These are phyloP conservation scores for Pteria penguin DNA, from an alignment of 2,888 invertebrate genomes.

Conservation along the genomic window DNA sequence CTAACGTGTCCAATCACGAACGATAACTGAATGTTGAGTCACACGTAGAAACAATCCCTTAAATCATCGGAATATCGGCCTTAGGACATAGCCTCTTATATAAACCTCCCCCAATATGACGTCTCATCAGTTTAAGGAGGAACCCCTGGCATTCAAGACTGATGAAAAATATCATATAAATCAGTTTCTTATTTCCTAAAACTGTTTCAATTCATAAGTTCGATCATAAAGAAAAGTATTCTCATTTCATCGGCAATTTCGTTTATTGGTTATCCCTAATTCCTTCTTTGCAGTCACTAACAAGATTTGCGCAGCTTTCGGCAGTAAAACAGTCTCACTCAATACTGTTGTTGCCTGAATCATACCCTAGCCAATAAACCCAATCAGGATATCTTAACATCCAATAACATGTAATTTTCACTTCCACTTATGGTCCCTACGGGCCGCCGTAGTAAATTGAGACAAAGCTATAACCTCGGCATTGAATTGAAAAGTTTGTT, in stretches of 20 bases:
- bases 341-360: too few species aligned
- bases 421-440: not conserved
- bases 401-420: not conserved
- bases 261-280: conserved; percentile 14
- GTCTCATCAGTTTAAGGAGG: conserved; percentile 5
- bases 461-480: not conserved
- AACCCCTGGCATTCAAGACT: conserved; percentile 15
- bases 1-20: too few species aligned
- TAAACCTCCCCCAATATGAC: not conserved
- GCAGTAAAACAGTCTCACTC: too few species aligned
- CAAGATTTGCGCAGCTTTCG: too few species aligned
- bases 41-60: too few species aligned
- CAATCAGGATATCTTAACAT: not conserved
- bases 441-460: not conserved
- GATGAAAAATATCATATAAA: conserved; percentile 34
- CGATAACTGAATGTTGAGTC: too few species aligned
- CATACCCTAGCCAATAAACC: not conserved
- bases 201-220: conserved; percentile 40
- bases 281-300: not conserved
- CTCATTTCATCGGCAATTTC: conserved; percentile 26
- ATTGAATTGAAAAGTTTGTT: not conserved
- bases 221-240: conserved; percentile 36
- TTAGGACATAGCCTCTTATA: not conserved
- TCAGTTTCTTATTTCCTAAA: conserved; percentile 37
- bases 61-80: too few species aligned